Percentiles rank a stretch among this genome's conserved stretches.
Conservation (phyloP, 2,888 invertebrate genomes). For the Magallana nippona region DNA sequence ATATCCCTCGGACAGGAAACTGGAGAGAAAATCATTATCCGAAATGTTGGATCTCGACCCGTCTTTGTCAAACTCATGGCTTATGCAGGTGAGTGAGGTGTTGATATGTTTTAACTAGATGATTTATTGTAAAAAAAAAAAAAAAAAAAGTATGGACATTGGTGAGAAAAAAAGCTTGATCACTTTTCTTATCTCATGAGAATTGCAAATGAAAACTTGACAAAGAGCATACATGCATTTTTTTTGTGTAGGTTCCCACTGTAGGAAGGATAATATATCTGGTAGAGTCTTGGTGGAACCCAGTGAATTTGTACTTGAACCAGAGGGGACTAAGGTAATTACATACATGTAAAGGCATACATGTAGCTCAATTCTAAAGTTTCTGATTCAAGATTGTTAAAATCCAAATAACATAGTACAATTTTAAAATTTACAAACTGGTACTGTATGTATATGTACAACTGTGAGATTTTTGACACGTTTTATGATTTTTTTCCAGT, state of each 20-base stretch:
- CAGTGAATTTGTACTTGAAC: slow-evolving; percentile 55
- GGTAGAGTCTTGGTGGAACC: slow-evolving; percentile 57
- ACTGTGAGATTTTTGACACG: too few relatives aligned
- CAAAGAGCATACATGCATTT: background rate
- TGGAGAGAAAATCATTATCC: slow-evolving; percentile 50
- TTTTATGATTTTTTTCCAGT: slow-evolving; percentile 45
- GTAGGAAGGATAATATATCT: slow-evolving; percentile 48
- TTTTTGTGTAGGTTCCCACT: slow-evolving; percentile 53
- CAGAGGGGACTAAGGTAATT: slow-evolving; percentile 44
- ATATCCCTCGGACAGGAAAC: slow-evolving; percentile 47
- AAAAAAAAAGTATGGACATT: too few relatives aligned
- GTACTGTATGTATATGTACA: too few relatives aligned
- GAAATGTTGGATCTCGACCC: slow-evolving; percentile 57
- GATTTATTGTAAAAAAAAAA: too few relatives aligned
- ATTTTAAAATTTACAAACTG: too few relatives aligned
- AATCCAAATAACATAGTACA: too few relatives aligned
- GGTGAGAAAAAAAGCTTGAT: too few relatives aligned
- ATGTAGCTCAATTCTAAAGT: background rate
- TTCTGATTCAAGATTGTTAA: too few relatives aligned
- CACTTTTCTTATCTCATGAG: too few relatives aligned
- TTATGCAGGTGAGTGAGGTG: slow-evolving; percentile 53
- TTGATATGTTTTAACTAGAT: too few relatives aligned
- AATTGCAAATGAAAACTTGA: too few relatives aligned
- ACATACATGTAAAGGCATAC: background rate
- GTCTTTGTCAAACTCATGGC: slow-evolving; percentile 56